These are phyloP conservation scores for Tinamus major DNA, from an alignment of 2,797 vertebrate genomes.

Conservation along the genomic window DNA sequence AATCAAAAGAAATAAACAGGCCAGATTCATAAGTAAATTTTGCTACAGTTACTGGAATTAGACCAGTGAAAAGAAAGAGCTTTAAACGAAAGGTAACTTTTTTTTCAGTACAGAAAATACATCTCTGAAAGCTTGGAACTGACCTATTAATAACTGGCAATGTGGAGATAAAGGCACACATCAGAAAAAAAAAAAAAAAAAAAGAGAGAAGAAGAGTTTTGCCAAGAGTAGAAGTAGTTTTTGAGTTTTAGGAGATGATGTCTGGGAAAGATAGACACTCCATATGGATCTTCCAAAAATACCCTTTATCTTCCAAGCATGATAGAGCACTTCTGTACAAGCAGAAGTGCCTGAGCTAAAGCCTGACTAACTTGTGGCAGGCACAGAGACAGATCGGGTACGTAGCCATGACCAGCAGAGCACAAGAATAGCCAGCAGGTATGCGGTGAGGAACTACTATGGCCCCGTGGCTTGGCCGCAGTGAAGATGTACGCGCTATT, in stretches of 20 bases:
- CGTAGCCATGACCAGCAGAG: neutral
- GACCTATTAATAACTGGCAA: neutral
- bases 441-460: fast-evolving
- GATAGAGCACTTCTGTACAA: neutral
- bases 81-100: neutral
- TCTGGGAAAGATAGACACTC: neutral
- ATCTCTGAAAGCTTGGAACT: neutral
- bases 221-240: neutral
- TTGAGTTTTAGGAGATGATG: neutral
- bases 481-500: neutral
- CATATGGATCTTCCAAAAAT: neutral
- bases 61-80: neutral
- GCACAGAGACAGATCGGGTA: no score
- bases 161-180: neutral
- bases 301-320: neutral
- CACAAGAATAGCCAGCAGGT: neutral
- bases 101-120: neutral
- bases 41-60: neutral
- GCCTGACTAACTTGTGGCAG: neutral
- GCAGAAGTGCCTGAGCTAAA: neutral
- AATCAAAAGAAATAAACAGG: neutral
- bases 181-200: neutral
- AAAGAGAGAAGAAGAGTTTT: neutral
- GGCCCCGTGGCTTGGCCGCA: neutral
- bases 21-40: neutral